phyloP scores from a whole-genome alignment of 2,797 vertebrate genomes.

The Rhinoraja longicauda region DNA sequence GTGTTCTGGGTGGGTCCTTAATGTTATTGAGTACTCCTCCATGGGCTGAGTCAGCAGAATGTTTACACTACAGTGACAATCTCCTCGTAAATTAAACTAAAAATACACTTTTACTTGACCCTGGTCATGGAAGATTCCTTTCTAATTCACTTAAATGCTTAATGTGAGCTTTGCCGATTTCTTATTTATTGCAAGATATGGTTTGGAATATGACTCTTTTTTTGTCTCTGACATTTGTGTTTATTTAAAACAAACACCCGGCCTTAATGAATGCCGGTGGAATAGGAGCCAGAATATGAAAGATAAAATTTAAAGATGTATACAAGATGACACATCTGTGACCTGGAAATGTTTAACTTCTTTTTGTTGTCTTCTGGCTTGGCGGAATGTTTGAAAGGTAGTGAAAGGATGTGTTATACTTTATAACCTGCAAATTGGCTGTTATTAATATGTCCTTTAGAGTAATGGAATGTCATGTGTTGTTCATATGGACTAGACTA shows the following conservation, averaged over 20 bases:
- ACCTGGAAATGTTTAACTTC: conserved; percentile 38
- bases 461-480: neutral
- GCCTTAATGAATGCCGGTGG: conserved; percentile 22
- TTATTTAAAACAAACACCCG: conserved; percentile 31
- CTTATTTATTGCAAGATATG: conserved; percentile 38
- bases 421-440: conserved; percentile 28
- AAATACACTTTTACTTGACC: conserved; percentile 39
- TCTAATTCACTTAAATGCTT: conserved; percentile 33
- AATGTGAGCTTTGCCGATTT: neutral
- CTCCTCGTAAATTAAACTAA: conserved; percentile 37
- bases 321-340: conserved; percentile 37
- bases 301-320: conserved; percentile 36
- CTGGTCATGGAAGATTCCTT: conserved; percentile 26
- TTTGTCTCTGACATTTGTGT: conserved; percentile 27
- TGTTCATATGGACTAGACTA: conserved; percentile 12
- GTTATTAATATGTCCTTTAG: conserved; percentile 27
- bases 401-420: conserved; percentile 25
- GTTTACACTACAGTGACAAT: conserved; percentile 37
- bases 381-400: conserved; percentile 36
- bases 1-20: neutral
- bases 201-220: conserved; percentile 30
- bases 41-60: conserved; percentile 22
- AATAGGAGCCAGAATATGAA: conserved; percentile 24
- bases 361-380: conserved; percentile 27
- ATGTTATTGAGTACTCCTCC: conserved; percentile 30